Conservation (phyloP, 92 coral and sea anemone species). For the Metridium senile region DNA sequence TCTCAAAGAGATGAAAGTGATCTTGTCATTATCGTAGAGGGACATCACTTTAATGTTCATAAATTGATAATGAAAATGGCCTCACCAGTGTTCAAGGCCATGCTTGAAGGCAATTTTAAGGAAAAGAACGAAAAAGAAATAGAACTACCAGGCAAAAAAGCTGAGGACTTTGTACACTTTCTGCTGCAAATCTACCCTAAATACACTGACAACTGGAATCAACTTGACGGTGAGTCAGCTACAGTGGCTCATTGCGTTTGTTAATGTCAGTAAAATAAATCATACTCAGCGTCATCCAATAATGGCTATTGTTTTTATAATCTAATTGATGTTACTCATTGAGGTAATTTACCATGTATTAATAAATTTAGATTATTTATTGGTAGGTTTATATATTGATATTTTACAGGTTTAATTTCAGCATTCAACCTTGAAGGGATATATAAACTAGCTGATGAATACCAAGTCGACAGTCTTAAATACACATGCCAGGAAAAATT, state of each 20-base stretch:
- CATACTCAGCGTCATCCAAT: no score
- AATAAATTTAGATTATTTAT: no score
- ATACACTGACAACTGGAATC: no score
- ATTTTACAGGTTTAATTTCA: conserved; percentile 18
- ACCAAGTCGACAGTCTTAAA: not conserved
- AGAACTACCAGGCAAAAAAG: not conserved
- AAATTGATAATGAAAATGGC: not conserved
- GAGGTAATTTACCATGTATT: no score
- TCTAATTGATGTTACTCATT: no score
- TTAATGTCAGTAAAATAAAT: no score
- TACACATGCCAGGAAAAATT: no score
- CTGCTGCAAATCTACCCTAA: not conserved
- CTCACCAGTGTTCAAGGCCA: conserved; percentile 10
- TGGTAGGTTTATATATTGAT: no score
- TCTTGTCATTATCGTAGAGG: conserved; percentile 1
- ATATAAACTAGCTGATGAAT: not conserved
- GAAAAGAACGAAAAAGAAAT: not conserved
- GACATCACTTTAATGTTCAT: conserved; percentile 1
- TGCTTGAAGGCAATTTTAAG: not conserved
- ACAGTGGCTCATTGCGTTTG: no score
- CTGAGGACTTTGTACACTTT: not conserved
- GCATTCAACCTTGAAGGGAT: not conserved
- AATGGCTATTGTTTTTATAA: no score
- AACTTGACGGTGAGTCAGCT: no score
- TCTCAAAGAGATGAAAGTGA: conserved; percentile 1